phyloP scores from a whole-genome alignment of 2,888 invertebrate genomes.

The Clepsis dumicolana region DNA sequence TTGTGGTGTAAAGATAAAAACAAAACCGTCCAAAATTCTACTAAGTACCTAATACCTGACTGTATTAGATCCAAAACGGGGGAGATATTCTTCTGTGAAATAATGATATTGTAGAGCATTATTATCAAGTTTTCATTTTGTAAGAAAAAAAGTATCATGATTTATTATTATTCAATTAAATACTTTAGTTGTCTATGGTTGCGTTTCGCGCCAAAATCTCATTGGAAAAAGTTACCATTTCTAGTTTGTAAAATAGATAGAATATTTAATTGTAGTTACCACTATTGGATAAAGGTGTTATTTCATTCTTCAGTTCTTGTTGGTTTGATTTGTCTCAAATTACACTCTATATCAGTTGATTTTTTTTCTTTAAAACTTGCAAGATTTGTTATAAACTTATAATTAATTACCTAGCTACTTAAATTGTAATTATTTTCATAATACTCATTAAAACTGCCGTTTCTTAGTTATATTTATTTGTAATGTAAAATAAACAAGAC shows the following conservation, averaged over 20 bases:
- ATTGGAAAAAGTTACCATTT: constrained; percentile 36
- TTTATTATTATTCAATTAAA: no score
- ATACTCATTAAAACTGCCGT: constrained; percentile 60
- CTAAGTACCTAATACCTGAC: not conserved
- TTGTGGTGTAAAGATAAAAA: not conserved
- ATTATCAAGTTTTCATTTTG: not conserved
- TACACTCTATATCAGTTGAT: not conserved
- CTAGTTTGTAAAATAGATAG: constrained; percentile 39
- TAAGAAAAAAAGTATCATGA: not conserved
- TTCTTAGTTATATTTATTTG: constrained; percentile 56
- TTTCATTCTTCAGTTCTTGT: not conserved
- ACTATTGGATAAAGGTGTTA: constrained; percentile 12
- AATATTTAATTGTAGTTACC: constrained; percentile 38
- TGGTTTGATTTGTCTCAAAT: not conserved
- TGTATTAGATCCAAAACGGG: not conserved
- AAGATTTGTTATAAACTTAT: no score
- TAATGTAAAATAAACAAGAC: constrained; percentile 43
- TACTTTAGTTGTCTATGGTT: not conserved
- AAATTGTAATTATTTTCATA: constrained; percentile 48
- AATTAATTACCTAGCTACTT: no score
- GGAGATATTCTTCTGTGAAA: not conserved
- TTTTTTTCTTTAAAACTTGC: not conserved
- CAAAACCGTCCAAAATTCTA: not conserved
- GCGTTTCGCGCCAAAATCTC: constrained; percentile 24
- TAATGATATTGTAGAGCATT: not conserved